Conservation (phyloP, 2,888 invertebrate genomes). For the Torymus auratus region DNA sequence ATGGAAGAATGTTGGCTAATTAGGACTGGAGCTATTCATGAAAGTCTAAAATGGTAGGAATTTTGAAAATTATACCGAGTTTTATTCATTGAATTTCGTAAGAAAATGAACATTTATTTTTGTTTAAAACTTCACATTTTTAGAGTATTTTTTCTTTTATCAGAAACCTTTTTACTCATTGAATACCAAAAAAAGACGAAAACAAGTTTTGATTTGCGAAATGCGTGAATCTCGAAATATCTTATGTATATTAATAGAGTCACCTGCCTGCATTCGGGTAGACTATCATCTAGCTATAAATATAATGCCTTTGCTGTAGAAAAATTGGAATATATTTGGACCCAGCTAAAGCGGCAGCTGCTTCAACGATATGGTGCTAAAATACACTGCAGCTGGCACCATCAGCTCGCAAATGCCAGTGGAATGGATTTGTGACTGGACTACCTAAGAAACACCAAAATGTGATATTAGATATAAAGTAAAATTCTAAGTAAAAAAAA, state of each 20-base stretch:
- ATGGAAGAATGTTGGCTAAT: background rate
- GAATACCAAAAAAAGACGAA: background rate
- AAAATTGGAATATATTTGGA: constrained; percentile 54
- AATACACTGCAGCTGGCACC: constrained; percentile 39
- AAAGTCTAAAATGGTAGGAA: constrained; percentile 5
- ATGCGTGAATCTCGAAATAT: constrained; percentile 53
- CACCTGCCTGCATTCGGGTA: constrained; percentile 45
- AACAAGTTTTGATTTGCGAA: background rate
- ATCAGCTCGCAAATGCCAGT: constrained; percentile 22
- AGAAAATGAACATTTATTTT: background rate
- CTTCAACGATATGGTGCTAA: constrained; percentile 50
- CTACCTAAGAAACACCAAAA: constrained; percentile 35
- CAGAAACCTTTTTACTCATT: background rate
- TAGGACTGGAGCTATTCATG: no score
- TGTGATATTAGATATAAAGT: constrained; percentile 32
- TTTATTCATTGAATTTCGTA: background rate
- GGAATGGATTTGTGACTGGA: constrained; percentile 23
- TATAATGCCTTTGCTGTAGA: constrained; percentile 52
- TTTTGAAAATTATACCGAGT: background rate
- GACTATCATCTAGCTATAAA: constrained; percentile 53
- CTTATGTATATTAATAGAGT: constrained; percentile 52
- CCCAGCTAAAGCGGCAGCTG: constrained; percentile 32
- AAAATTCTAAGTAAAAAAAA: constrained; percentile 14
- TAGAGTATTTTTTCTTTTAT: background rate
- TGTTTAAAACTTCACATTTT: background rate